Base-by-base conservation (phyloP, 2,888 invertebrate species). In the Psococerastis gibbosa region DNA sequence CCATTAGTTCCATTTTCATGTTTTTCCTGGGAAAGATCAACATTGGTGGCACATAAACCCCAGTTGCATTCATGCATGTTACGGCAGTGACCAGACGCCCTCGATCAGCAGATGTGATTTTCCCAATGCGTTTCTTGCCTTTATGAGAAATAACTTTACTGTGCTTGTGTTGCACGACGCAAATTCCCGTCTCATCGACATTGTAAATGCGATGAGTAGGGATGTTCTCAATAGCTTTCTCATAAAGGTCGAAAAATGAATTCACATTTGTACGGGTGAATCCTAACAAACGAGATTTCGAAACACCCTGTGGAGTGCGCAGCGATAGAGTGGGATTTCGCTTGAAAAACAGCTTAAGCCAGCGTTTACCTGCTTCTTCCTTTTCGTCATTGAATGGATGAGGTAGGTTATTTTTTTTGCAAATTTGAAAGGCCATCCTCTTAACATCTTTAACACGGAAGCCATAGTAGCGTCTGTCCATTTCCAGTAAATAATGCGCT, bases 111-210 rank as follows among this genome's bases (percentile, higher is more conserved):
- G 56, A 56, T n/a, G 56, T 55, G 42, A 55, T 13, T 22, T 54
- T 43, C 5, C 51, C 55, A 22, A 60, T 52, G 49, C 57, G 56
- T 31, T 50, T 44, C 52, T 57, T 56, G 5, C 58, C 58, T 48
- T 52, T 52, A 3, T 42, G 48, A 5, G 52, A 52, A 23, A 59
- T 44, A 15, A 58, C 50, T 47, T 55, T 43, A 8, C 52, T 48
- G 32, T 54, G 51, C 47, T 52, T 52, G 11, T 49, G 53, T 47
- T 52, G 57, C 4, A 58, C 56, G 9, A 55, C 51, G 20, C 54
- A 47, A 9, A 61, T 47, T 5, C 58, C 59, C n/a, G 56, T 57
- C 49, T 59, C 58, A 45, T 60, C 56, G 1, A 58, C 54, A 45
- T 58, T 60, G 44, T 51, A 58, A 35, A 57, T 53, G 43, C 49